A percentile compares a stretch with the other conserved stretches of the same genome.
Evolutionary conservation across 2,888 invertebrate species (phyloP).

Genomic region (Melanotus villosus): DNA sequence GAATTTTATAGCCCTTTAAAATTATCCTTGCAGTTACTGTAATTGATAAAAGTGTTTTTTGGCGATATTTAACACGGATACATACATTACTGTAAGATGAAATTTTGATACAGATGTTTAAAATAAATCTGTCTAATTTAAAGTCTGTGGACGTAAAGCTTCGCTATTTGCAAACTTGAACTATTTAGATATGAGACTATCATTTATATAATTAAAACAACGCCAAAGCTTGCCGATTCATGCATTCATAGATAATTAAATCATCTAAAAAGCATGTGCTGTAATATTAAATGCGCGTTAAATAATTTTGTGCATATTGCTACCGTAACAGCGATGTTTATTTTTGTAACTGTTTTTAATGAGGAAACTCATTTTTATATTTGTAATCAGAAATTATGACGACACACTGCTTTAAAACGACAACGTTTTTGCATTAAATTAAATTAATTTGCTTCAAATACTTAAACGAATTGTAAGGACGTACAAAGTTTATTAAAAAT

Average conservation of each 20-base stretch:
- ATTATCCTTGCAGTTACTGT: too few relatives aligned
- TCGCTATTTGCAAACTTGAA: slow-evolving; percentile 21
- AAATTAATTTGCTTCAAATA: too few relatives aligned
- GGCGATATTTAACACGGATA: too few relatives aligned
- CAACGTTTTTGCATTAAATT: too few relatives aligned
- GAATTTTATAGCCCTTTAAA: too few relatives aligned
- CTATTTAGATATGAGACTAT: slow-evolving; percentile 14
- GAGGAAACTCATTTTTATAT: neutral
- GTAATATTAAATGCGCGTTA: slow-evolving; percentile 15
- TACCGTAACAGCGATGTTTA: neutral
- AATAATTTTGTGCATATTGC: neutral
- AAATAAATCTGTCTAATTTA: neutral
- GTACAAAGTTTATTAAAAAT: too few relatives aligned
- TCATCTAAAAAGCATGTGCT: slow-evolving; percentile 10
- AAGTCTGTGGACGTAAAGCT: neutral
- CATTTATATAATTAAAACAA: slow-evolving; percentile 23
- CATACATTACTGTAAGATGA: too few relatives aligned
- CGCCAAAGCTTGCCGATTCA: slow-evolving; percentile 18
- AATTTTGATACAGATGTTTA: too few relatives aligned
- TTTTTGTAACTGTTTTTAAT: neutral
- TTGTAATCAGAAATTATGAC: too few relatives aligned
- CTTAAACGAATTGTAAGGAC: too few relatives aligned
- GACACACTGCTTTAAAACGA: too few relatives aligned
- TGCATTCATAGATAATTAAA: slow-evolving; percentile 13
- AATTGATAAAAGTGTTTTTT: too few relatives aligned